Base-by-base conservation (phyloP, 2,113 vertebrate genomes). In the Thinocorus orbignyianus region DNA sequence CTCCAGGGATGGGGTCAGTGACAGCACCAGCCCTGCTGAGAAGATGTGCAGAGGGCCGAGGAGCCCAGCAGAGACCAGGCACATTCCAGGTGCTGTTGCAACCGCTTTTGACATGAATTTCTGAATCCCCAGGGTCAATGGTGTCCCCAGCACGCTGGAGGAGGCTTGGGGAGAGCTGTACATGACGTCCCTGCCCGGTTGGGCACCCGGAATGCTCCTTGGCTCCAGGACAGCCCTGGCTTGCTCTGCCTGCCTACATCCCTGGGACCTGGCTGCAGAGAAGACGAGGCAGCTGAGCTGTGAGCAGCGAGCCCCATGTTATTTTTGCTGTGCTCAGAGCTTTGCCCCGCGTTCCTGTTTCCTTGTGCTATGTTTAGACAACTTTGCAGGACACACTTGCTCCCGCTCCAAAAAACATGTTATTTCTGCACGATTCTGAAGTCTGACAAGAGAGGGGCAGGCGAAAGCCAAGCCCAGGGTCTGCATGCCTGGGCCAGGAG, bases 291-390 rank as follows among this genome's bases (percentile, higher is more conserved):
- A 77, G 55, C 82, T 61, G 78, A 88, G 42, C 90, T 83, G 70
- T 85, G 87, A 94, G 90, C 88, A 69, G 69, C 0, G 4, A 87
- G 72, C 24, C 31, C 86, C 2, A 4, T 44, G 72, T 49, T 93
- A 91, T 96, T 97, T 95, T 91, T 94, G 60, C 65, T 74, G 35
- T 10, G 19, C 69, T 66, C 48, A 33, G 80, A 77, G 48, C 61
- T 30, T 85, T 95, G 78, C 48, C 42, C 10, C 0, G 1, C 8
- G 1, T 96, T 96, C 86, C 77, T 94, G n/a, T 93, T 92, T 78
- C 81, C 88, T 37, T 69, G 72, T 51, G 54, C 86, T 96, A 81
- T 96, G 81, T 95, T 97, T 97, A 97, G 95, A 94, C 66, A 65
- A 57, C 86, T 94, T 88, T 61, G 57, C 91, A 92, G 90, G 74